Conservation (phyloP, 1,140 invertebrate genomes). For the Conus betulinus region DNA sequence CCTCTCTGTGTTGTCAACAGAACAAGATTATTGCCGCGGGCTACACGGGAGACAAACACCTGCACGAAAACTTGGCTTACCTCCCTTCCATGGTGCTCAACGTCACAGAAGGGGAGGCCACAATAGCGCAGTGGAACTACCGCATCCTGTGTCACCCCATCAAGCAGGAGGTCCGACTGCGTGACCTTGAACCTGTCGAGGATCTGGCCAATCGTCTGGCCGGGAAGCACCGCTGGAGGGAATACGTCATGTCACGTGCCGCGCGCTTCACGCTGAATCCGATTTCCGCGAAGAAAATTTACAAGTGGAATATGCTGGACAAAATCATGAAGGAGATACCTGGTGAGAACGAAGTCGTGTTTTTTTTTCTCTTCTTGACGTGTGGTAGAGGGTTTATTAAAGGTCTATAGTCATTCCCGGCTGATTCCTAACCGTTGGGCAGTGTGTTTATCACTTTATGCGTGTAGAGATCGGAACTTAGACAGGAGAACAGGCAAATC, state of each 20-base stretch:
- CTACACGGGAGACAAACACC: constrained; percentile 53
- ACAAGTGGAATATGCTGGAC: constrained; percentile 50
- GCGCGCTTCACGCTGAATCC: constrained; percentile 50
- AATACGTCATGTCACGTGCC: constrained; percentile 40
- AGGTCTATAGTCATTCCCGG: too few relatives aligned
- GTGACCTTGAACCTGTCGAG: constrained; percentile 54
- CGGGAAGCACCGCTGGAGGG: constrained; percentile 31
- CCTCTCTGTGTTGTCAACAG: not conserved
- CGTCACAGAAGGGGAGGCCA: constrained; percentile 47
- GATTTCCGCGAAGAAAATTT: not conserved
- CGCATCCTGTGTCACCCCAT: constrained; percentile 67
- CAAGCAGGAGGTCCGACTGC: constrained; percentile 39
- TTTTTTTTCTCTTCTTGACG: too few relatives aligned
- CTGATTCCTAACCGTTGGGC: too few relatives aligned
- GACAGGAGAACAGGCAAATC: too few relatives aligned
- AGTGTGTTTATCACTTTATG: too few relatives aligned
- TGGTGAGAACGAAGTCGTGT: constrained; percentile 35
- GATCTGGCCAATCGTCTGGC: constrained; percentile 55
- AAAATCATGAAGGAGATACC: constrained; percentile 65
- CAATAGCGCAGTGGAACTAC: constrained; percentile 68
- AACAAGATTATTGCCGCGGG: constrained; percentile 55
- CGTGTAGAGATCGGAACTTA: too few relatives aligned
- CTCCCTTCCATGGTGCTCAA: constrained; percentile 58
- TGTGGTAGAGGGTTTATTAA: too few relatives aligned
- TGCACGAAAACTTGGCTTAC: constrained; percentile 54